phyloP scores from a whole-genome alignment of 2,113 vertebrate genomes.

The Syrrhaptes paradoxus region DNA sequence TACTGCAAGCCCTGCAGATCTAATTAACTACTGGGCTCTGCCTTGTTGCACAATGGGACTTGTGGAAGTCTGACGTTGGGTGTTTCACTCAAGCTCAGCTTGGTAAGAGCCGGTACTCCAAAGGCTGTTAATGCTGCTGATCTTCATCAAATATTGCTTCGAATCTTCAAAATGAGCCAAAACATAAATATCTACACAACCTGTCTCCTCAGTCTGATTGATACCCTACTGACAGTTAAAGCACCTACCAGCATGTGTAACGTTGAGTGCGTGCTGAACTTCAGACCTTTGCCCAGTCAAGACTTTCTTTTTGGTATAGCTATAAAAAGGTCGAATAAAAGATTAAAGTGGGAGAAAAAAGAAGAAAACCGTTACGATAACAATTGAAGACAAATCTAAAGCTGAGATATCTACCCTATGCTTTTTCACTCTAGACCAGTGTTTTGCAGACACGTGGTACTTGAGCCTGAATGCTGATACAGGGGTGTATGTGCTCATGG shows the following conservation, averaged over 20 bases:
- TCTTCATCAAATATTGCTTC: not conserved
- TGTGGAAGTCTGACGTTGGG: not conserved
- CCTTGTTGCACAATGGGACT: not conserved
- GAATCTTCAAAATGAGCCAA: not conserved
- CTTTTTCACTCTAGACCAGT: not conserved
- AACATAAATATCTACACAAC: not conserved
- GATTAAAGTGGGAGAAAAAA: not conserved
- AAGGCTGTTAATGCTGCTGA: not conserved
- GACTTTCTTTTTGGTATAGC: not conserved
- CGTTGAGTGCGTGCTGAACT: not conserved
- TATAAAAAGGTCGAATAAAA: not conserved
- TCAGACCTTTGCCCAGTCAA: not conserved
- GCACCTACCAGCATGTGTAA: not conserved
- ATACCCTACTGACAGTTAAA: not conserved
- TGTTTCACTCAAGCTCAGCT: not conserved
- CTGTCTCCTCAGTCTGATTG: not conserved
- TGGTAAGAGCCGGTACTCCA: not conserved
- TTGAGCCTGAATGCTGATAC: not conserved
- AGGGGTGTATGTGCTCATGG: not conserved
- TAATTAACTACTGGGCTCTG: not conserved
- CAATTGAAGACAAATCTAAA: not conserved
- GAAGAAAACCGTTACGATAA: not conserved
- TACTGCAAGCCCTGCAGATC: not conserved
- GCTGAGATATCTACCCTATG: not conserved
- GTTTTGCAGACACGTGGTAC: accelerated